phyloP scores from a whole-genome alignment of 2,888 invertebrate genomes.

The Lepidochrysops patricia region DNA sequence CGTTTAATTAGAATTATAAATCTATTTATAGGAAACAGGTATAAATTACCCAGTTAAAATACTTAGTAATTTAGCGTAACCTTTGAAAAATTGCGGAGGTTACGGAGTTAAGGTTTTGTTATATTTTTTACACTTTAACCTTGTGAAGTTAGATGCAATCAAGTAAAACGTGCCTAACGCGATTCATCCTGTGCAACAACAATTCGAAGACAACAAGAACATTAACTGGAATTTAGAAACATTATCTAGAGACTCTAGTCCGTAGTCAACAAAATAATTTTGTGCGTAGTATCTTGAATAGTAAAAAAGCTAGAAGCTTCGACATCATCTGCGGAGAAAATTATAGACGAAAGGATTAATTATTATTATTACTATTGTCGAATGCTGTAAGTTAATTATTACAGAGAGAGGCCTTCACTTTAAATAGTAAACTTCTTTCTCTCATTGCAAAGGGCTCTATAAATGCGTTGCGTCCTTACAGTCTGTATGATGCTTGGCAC shows the following conservation, averaged over 20 bases:
- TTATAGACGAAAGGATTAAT: no score
- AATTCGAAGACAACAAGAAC: background rate
- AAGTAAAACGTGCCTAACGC: slow-evolving; percentile 26
- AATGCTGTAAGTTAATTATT: no score
- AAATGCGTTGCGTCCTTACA: no score
- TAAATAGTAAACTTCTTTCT: no score
- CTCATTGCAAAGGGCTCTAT: no score
- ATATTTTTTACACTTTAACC: slow-evolving; percentile 33
- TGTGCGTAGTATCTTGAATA: no score
- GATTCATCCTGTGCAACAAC: background rate
- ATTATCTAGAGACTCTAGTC: no score
- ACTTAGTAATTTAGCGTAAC: slow-evolving; percentile 24
- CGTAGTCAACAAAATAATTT: background rate
- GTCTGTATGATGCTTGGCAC: no score
- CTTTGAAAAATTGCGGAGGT: slow-evolving; percentile 31
- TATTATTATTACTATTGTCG: no score
- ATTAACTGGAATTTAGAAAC: background rate
- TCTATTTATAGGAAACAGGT: background rate
- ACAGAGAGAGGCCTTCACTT: no score
- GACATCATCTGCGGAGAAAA: no score
- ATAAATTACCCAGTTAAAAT: background rate
- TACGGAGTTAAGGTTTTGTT: slow-evolving; percentile 27
- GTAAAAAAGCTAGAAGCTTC: no score
- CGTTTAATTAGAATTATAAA: background rate
- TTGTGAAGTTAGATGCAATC: slow-evolving; percentile 28